Evolutionary conservation across 2,888 invertebrate species (phyloP).

Genomic region (Pterostichus madidus): DNA sequence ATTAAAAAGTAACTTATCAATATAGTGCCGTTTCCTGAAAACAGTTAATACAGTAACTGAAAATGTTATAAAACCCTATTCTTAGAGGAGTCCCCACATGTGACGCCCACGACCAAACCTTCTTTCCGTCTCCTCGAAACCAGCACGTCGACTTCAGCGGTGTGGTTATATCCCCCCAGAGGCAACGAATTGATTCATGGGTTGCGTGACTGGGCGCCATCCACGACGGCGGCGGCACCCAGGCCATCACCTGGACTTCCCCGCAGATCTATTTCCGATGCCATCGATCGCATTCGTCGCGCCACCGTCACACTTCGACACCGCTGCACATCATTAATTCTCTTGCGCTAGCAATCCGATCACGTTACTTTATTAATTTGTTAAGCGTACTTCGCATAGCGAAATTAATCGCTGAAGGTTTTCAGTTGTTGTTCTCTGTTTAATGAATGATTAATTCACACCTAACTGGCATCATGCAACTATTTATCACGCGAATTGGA

Average conservation of each 20-base stretch:
- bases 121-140: background rate
- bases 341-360: conserved; percentile 41
- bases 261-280: conserved; percentile 57
- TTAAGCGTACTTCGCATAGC: conserved; percentile 37
- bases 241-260: conserved; percentile 59
- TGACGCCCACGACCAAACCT: background rate
- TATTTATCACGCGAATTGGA: conserved; percentile 65
- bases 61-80: no score
- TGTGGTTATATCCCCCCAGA: conserved; percentile 30
- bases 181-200: conserved; percentile 63
- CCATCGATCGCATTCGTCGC: background rate
- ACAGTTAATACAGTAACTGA: no score
- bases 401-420: conserved; percentile 49
- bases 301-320: conserved; percentile 24
- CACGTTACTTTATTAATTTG: conserved; percentile 66
- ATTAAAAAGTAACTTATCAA: no score
- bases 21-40: no score
- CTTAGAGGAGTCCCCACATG: background rate
- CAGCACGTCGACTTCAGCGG: conserved; percentile 20
- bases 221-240: conserved; percentile 25
- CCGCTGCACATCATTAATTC: conserved; percentile 45
- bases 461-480: conserved; percentile 57
- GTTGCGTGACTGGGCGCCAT: conserved; percentile 65
- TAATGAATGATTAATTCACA: conserved; percentile 65
- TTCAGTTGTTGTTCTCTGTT: conserved; percentile 44